Percentiles rank a stretch among this genome's conserved stretches.
phyloP scores from a whole-genome alignment of 2,888 invertebrate species.

The Nemurella pictetii region DNA sequence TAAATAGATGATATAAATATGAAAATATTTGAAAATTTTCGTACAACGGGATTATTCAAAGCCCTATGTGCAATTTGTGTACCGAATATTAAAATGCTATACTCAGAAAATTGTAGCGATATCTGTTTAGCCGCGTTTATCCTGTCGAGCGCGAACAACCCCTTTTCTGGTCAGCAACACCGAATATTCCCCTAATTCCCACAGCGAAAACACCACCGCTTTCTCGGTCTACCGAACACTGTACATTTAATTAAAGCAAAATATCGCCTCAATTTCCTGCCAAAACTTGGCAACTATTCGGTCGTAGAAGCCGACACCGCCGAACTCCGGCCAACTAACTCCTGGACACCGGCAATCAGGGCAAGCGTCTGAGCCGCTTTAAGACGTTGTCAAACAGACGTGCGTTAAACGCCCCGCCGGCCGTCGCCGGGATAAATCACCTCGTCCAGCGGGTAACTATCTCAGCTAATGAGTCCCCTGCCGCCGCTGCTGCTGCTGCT shows the following conservation, averaged over 20 bases:
- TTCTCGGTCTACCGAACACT: background rate
- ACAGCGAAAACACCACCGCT: background rate
- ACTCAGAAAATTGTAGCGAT: too few species aligned
- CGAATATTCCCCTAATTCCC: too few species aligned
- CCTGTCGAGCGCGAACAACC: too few species aligned
- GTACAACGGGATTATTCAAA: too few species aligned
- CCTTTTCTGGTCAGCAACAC: too few species aligned
- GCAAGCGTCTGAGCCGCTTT: background rate
- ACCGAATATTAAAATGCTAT: too few species aligned
- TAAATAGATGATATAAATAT: too few species aligned
- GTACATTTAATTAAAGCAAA: background rate
- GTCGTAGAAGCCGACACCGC: background rate
- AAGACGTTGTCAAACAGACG: background rate
- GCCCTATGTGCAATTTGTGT: too few species aligned
- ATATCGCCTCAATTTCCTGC: background rate
- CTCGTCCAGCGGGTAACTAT: background rate
- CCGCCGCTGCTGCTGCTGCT: background rate
- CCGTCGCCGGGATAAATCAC: background rate
- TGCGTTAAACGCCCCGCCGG: background rate
- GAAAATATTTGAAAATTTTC: too few species aligned
- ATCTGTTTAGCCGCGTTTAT: too few species aligned
- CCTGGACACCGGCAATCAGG: too few species aligned
- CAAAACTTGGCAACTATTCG: background rate
- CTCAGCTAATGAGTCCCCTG: background rate
- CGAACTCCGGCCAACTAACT: background rate